Percentiles rank a stretch among this genome's conserved stretches.
phyloP scores from a whole-genome alignment of 1,140 invertebrate genomes.

The Capitella teleta region DNA sequence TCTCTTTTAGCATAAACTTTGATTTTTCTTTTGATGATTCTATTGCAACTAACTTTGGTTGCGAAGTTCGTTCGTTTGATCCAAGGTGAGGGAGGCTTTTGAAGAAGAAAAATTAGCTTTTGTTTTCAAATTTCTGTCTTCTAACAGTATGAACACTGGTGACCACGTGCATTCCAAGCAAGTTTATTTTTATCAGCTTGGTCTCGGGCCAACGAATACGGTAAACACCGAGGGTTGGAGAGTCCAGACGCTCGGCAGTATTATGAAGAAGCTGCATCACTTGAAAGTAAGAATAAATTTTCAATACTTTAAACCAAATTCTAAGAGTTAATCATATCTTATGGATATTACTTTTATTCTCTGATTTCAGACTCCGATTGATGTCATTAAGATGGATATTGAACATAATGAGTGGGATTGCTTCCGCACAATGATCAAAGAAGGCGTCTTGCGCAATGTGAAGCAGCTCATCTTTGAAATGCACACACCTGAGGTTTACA shows the following conservation, averaged over 20 bases:
- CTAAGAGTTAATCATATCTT: no score
- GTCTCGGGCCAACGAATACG: constrained; percentile 8
- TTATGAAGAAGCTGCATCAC: constrained; percentile 5
- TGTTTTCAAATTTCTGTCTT: neutral
- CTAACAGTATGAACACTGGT: constrained; percentile 1
- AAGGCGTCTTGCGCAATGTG: neutral
- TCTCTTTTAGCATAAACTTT: constrained; percentile 2
- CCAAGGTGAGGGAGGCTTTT: constrained; percentile 1
- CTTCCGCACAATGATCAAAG: constrained; percentile 6
- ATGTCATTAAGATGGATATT: constrained; percentile 10
- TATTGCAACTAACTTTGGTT: neutral
- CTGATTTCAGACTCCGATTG: constrained; percentile 5
- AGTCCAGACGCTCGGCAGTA: constrained; percentile 2
- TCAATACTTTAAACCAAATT: no score
- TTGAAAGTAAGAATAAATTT: no score
- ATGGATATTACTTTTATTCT: no score
- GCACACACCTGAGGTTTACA: constrained; percentile 7
- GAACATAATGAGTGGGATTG: constrained; percentile 8
- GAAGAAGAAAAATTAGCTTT: neutral
- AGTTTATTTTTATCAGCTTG: constrained; percentile 10
- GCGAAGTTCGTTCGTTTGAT: constrained; percentile 7
- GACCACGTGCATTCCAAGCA: constrained; percentile 5
- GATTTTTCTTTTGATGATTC: constrained; percentile 13
- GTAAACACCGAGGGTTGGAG: constrained; percentile 6
- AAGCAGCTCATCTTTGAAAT: constrained; percentile 11